A percentile compares a stretch with the other conserved stretches of the same genome.
These are phyloP conservation scores for Suncus etruscus DNA, from an alignment of 2,113 vertebrate genomes.

Conservation along the genomic window DNA sequence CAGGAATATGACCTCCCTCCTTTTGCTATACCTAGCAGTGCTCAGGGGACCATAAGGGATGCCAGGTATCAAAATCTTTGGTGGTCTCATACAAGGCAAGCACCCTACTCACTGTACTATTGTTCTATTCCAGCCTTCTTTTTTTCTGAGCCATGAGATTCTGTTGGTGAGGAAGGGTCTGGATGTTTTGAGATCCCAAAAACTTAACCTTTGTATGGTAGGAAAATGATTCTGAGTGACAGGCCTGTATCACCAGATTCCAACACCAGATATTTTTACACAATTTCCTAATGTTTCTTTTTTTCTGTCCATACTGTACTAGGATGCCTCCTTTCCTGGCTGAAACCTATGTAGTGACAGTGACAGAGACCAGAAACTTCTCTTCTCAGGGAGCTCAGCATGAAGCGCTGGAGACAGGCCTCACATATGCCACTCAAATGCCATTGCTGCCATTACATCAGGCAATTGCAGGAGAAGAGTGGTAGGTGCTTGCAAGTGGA, in stretches of 20 bases:
- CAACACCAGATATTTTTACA: background rate
- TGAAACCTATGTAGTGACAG: background rate
- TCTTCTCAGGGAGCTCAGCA: background rate
- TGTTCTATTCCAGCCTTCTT: too few relatives aligned
- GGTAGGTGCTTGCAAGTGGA: background rate
- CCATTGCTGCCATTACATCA: background rate
- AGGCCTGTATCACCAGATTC: background rate
- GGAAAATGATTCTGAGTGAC: background rate
- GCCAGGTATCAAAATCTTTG: too few relatives aligned
- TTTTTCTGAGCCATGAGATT: background rate
- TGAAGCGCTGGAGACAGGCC: background rate
- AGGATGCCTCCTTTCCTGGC: background rate
- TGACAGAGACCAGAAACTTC: background rate
- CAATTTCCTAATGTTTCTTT: accelerated
- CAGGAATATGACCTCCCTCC: background rate
- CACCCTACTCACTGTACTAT: too few relatives aligned
- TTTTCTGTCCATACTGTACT: accelerated
- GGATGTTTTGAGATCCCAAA: background rate
- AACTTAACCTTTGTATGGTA: background rate
- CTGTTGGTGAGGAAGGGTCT: background rate
- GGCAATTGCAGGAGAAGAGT: background rate
- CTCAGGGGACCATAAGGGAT: too few relatives aligned
- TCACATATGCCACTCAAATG: background rate
- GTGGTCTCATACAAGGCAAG: too few relatives aligned
- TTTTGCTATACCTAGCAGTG: too few relatives aligned